Conservation (phyloP, 2,797 vertebrate species). For the Denticeps clupeoides region DNA sequence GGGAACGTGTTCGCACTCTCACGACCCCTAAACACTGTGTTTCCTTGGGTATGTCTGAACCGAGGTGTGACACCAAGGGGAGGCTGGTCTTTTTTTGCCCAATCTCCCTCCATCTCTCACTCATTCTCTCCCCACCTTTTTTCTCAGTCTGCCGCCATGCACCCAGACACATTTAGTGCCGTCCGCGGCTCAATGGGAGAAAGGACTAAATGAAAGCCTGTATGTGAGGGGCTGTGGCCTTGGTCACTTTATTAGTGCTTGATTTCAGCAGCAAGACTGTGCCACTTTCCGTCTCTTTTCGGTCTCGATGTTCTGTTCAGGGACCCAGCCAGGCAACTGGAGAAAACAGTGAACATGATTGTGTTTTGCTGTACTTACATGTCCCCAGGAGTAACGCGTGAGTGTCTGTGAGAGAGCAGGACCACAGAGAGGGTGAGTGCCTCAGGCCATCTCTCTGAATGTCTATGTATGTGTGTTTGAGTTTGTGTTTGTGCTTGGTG, state of each 20-base stretch:
- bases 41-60: conserved; percentile 50
- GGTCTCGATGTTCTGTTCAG: conserved; percentile 7
- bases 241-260: conserved; percentile 17
- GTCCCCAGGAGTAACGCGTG: conserved; percentile 34
- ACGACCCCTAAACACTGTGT: conserved; percentile 46
- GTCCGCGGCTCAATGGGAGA: conserved; percentile 20
- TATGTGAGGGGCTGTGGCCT: not conserved
- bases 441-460: not conserved
- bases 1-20: conserved; percentile 71
- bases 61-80: conserved; percentile 41
- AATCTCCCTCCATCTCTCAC: conserved; percentile 10
- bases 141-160: too few relatives aligned
- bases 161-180: conserved; percentile 23
- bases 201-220: conserved; percentile 18
- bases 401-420: conserved; percentile 6
- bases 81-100: conserved; percentile 37
- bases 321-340: conserved; percentile 11
- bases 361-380: conserved; percentile 32
- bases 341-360: conserved; percentile 9
- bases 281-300: not conserved
- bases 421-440: not conserved
- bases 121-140: conserved; percentile 18
- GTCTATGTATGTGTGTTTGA: conserved; percentile 5
- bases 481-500: conserved; percentile 17
- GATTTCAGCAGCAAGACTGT: not conserved